Evolutionary conservation across 2,888 invertebrate genomes (phyloP).

Genomic region (Tetheella fluctuosa): DNA sequence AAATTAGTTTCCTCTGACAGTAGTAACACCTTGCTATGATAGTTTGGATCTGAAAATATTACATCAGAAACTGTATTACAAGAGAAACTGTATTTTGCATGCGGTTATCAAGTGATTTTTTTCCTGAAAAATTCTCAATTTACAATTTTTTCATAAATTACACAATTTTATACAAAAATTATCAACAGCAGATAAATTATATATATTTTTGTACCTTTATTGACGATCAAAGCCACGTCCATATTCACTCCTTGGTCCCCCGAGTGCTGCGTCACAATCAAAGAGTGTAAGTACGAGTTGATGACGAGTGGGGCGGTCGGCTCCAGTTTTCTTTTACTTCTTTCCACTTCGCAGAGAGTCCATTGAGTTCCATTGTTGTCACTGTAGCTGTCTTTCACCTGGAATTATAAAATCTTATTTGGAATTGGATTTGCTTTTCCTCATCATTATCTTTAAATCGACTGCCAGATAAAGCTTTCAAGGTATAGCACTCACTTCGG

Average conservation of each 20-base stretch:
- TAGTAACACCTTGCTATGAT: conserved; percentile 85
- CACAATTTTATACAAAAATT: too few relatives aligned
- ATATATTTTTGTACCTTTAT: conserved; percentile 66
- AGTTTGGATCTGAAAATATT: conserved; percentile 82
- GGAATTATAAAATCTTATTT: conserved; percentile 12
- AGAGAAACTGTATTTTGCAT: too few relatives aligned
- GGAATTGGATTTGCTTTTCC: neutral
- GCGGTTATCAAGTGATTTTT: too few relatives aligned
- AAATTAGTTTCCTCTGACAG: conserved; percentile 83
- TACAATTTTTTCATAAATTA: too few relatives aligned
- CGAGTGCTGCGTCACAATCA: conserved; percentile 83
- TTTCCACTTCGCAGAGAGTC: conserved; percentile 84
- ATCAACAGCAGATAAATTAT: too few relatives aligned
- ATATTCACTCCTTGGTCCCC: conserved; percentile 75
- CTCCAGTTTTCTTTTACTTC: conserved; percentile 52
- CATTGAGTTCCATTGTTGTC: conserved; percentile 88
- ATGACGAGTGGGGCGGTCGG: conserved; percentile 78
- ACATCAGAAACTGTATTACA: neutral
- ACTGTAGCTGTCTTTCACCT: conserved; percentile 88
- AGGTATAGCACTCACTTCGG: too few relatives aligned
- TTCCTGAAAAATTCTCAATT: too few relatives aligned
- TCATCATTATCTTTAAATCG: neutral
- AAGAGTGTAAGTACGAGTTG: conserved; percentile 87
- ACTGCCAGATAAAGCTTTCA: too few relatives aligned
- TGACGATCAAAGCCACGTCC: conserved; percentile 86